Evolutionary conservation across 2,888 invertebrate genomes (phyloP).

Genomic region (Leptopilina myrica): DNA sequence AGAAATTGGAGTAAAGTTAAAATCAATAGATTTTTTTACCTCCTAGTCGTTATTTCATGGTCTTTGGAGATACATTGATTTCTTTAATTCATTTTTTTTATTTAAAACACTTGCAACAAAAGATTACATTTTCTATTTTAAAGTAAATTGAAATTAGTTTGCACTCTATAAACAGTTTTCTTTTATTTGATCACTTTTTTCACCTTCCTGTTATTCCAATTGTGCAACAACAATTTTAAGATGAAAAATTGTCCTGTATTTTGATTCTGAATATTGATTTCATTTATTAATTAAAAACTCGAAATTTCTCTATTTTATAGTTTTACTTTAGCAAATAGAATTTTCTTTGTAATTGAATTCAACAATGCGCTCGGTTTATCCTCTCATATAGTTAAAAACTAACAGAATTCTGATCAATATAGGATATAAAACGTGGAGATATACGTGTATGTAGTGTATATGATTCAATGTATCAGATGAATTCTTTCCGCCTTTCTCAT

Average conservation of each 20-base stretch:
- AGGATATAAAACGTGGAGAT: neutral
- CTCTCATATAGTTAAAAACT: constrained; percentile 10
- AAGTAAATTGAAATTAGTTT: neutral
- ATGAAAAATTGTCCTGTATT: neutral
- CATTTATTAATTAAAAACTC: neutral
- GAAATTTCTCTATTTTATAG: neutral
- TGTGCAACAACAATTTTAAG: neutral
- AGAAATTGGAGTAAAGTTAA: constrained; percentile 34
- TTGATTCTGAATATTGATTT: neutral
- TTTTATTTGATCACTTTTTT: neutral
- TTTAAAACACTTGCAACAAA: neutral
- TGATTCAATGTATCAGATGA: constrained; percentile 32
- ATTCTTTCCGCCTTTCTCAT: constrained; percentile 21
- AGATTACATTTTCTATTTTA: neutral
- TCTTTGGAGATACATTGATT: constrained; percentile 36
- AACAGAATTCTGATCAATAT: constrained; percentile 23
- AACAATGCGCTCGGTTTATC: constrained; percentile 4
- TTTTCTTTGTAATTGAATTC: constrained; percentile 10
- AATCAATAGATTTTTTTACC: neutral
- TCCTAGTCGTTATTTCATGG: constrained; percentile 1
- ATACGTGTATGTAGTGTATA: constrained; percentile 14
- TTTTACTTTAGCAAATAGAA: neutral
- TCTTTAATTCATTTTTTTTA: constrained; percentile 39
- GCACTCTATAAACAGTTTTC: neutral
- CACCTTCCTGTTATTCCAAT: neutral